Base-by-base conservation (phyloP, 2,888 invertebrate species). In the Nezara viridula region DNA sequence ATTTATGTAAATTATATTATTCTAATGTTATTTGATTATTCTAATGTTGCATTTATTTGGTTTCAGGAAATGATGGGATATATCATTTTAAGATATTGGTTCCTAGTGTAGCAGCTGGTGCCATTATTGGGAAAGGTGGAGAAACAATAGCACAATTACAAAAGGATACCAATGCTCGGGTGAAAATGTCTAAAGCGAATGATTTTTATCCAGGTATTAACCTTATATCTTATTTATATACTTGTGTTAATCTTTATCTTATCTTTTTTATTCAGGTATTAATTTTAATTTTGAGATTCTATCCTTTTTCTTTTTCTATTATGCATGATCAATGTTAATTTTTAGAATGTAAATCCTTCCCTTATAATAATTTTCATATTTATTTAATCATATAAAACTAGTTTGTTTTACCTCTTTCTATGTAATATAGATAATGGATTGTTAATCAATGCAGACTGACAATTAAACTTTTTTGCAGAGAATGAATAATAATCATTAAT, bases 161-260 rank as follows among this genome's bases (percentile, higher is more conserved):
- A 94, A 98, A 98, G 94, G 99, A 99, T 93, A 97, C 98, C 89
- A 98, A 98, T 92, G 98, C 99, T 92, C 95, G 98, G 92, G 98
- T 99, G 92, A 99, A 99, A 95, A 99, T 99, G 99, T 99, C 99
- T 92, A 99, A 99, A 94, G 98, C 98, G 89, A 98, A 98, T 93
- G 99, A 99, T 93, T 98, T 98, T 93, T 99, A 99, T 94, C 99
- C 99, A 94, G 99, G 99, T 99, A 93, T 94, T 94, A 89, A 86
- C 24, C 66, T 86, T 73, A n/a, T 40, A 47, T 87, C 37, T 77
- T 77, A 7, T 40, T 77, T 77, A 21, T 40, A n/a, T n/a, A n/a
- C n/a, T n/a, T n/a, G n/a, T n/a, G n/a, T n/a, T n/a, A n/a, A n/a
- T n/a, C n/a, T n/a, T n/a, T n/a, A n/a, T n/a, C n/a, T n/a, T n/a